Conservation (phyloP, 2,888 invertebrate genomes). For the Melinaea menophilus region DNA sequence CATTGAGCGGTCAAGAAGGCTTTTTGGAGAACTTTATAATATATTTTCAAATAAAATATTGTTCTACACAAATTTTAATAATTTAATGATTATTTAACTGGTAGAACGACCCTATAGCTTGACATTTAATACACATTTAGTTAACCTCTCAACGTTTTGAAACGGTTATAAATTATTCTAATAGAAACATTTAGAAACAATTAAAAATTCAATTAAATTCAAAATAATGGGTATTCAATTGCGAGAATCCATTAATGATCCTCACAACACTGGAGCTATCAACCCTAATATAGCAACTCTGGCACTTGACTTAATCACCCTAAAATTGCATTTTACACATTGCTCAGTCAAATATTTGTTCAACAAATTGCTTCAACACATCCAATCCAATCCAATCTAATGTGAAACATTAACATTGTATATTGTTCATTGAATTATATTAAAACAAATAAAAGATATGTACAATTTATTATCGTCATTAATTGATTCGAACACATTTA, state of each 20-base stretch:
- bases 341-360: conserved; percentile 24
- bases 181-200: too few species aligned
- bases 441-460: conserved; percentile 3
- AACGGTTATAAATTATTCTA: too few species aligned
- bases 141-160: too few species aligned
- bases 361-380: conserved; percentile 24
- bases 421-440: conserved; percentile 28
- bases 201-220: too few species aligned
- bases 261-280: too few species aligned
- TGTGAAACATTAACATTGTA: conserved; percentile 25
- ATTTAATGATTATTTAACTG: too few species aligned
- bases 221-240: too few species aligned
- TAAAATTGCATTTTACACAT: conserved; percentile 27
- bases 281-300: conserved; percentile 5
- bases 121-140: too few species aligned
- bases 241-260: too few species aligned
- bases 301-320: conserved; percentile 17
- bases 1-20: background rate
- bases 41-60: too few species aligned
- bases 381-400: conserved; percentile 18
- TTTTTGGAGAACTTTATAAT: background rate
- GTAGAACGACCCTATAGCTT: too few species aligned
- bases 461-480: background rate
- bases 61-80: too few species aligned
- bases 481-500: background rate